Evolutionary conservation across 2,888 invertebrate species (phyloP), one percentile per base, ranked within the genome.

Genomic region (Prenolepis imparis): DNA sequence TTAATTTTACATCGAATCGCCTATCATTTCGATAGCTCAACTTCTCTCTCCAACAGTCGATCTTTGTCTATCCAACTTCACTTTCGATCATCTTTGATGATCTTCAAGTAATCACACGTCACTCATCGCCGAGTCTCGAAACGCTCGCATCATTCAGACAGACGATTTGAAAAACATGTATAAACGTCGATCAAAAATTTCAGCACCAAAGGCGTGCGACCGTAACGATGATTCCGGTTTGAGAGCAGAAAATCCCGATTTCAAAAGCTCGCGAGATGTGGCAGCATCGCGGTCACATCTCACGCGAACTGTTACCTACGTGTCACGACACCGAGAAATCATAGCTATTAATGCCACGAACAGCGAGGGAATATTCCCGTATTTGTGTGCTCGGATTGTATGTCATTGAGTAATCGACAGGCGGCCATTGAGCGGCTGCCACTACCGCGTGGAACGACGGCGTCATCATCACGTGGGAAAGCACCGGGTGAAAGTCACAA

Each of bases 361-460:
- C 59, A 32, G 66, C 39, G 24, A 68, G 59, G 84, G 59, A 84
- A 85, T 78, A 87, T 85, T 86, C 57, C 82, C 83, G 83, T 87
- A 86, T 86, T 90, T 84, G 87, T 86, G 85, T 77, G 68, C 87
- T n/a, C 81, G 72, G 83, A 87, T 89, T 81, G 86, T 88, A 86
- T 84, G 86, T 89, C 91, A 88, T 89, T 85, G 89, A 86, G 90
- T 87, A 91, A 91, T 91, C 90, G 91, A 84, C 87, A 84, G 80
- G 9, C 86, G 85, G 73, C 74, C 86, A 81, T 86, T 73, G 81
- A 88, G 73, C 68, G 41, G 44, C 44, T 55, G 59, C 52, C 55
- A 63, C 39, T 68, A 84, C 75, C 48, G 83, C 82, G 74, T 12
- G 83, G 84, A 82, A 61, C 80, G 70, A 82, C 85, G 44, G 64